Evolutionary conservation across 2,113 vertebrate species (phyloP).

Genomic region (Boulengeromyrus knoepffleri): DNA sequence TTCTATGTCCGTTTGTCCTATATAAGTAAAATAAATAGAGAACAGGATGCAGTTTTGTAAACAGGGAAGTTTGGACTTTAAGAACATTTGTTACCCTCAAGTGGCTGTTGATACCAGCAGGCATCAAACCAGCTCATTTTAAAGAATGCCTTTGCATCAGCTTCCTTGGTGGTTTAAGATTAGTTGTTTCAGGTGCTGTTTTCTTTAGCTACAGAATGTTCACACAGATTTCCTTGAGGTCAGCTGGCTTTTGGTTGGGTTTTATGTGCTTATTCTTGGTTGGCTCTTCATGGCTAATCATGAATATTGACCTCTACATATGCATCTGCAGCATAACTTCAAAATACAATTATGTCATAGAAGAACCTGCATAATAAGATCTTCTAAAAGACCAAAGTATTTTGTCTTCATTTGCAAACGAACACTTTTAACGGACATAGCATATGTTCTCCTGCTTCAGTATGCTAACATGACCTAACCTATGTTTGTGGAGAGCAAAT

Average conservation of each 20-base stretch:
- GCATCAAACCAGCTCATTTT: not conserved
- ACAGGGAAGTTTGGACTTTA: not conserved
- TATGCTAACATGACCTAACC: not conserved
- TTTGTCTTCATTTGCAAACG: not conserved
- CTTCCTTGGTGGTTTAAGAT: not conserved
- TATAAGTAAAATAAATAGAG: not conserved
- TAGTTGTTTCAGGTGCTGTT: not conserved
- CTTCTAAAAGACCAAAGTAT: not conserved
- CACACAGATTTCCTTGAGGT: not conserved
- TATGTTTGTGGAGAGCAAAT: not conserved
- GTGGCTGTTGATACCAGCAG: not conserved
- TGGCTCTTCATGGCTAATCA: not conserved
- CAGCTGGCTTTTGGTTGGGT: slow-evolving; percentile 4
- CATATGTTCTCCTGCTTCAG: not conserved
- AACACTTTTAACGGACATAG: not conserved
- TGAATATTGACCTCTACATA: not conserved
- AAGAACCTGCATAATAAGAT: not conserved
- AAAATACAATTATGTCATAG: not conserved
- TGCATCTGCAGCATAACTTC: not conserved
- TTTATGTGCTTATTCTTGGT: not conserved
- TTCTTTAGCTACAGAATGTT: not conserved
- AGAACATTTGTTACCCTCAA: not conserved
- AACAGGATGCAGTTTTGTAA: not conserved
- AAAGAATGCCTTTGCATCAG: not conserved
- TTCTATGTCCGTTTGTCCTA: not conserved